Conservation (phyloP, 2,888 invertebrate genomes). For the Seira ritae region DNA sequence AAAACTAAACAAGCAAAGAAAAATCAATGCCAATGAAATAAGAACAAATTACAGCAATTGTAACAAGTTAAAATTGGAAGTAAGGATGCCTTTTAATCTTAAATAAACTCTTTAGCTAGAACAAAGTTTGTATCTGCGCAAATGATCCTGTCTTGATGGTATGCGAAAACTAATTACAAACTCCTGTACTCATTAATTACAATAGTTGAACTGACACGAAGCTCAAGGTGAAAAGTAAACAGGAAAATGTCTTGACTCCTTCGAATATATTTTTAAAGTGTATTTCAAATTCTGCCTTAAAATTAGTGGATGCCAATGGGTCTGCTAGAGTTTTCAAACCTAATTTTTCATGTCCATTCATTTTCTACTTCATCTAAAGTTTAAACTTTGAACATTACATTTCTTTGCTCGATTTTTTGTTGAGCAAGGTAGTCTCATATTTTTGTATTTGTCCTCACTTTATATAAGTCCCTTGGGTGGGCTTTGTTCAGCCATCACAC, state of each 20-base stretch:
- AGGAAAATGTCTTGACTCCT: no score
- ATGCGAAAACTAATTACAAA: constrained; percentile 37
- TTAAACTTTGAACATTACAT: no score
- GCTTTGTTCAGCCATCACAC: constrained; percentile 70
- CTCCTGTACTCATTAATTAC: constrained; percentile 41
- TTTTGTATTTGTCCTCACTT: neutral
- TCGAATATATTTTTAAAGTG: no score
- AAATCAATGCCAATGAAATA: neutral
- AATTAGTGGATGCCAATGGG: no score
- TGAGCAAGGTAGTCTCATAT: no score
- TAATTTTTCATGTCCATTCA: no score
- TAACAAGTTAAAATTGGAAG: neutral
- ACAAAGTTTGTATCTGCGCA: neutral
- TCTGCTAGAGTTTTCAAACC: no score
- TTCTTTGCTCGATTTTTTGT: no score
- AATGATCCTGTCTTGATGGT: neutral
- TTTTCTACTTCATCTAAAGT: no score
- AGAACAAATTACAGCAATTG: neutral
- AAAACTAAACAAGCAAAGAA: neutral
- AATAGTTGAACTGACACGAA: no score
- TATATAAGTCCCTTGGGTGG: constrained; percentile 66
- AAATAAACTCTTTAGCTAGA: neutral
- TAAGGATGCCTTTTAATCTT: neutral
- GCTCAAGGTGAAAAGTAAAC: no score
- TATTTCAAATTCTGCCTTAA: no score